phyloP scores from a whole-genome alignment of 2,888 invertebrate genomes.

The Nesidiocoris tenuis region DNA sequence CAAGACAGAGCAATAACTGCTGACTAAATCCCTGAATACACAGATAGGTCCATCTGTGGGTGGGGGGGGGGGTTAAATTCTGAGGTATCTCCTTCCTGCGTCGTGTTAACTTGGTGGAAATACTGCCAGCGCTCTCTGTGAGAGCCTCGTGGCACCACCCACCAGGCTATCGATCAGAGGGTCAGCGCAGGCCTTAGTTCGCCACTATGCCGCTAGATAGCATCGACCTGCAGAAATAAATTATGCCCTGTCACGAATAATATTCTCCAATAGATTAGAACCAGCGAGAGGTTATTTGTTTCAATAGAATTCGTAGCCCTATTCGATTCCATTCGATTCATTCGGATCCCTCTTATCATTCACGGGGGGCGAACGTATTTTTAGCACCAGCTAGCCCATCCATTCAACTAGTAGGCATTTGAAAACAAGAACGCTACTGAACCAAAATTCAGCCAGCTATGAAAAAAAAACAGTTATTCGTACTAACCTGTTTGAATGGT shows the following conservation, averaged over 20 bases:
- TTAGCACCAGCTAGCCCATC: not conserved
- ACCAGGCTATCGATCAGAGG: not conserved
- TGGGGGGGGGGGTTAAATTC: too few species aligned
- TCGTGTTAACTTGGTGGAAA: too few species aligned
- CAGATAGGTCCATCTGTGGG: too few species aligned
- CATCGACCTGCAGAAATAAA: not conserved
- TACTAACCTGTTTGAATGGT: not conserved
- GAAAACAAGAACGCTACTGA: too few species aligned
- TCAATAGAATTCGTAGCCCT: not conserved
- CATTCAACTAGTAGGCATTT: not conserved
- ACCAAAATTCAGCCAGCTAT: too few species aligned
- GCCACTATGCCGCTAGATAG: not conserved
- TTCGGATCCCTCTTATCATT: not conserved
- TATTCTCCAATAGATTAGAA: not conserved
- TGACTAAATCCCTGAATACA: too few species aligned
- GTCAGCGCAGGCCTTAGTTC: not conserved
- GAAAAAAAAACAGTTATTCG: too few species aligned
- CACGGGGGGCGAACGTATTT: not conserved
- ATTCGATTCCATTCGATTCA: not conserved
- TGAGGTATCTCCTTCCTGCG: too few species aligned
- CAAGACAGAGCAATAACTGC: too few species aligned
- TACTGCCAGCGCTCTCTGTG: not conserved
- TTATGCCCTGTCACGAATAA: not conserved
- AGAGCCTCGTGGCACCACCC: not conserved
- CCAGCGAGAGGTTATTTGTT: not conserved